A percentile compares a stretch with the other conserved stretches of the same genome.
phyloP scores from a whole-genome alignment of 2,113 vertebrate species.

The Brachyhypopomus occidentalis region DNA sequence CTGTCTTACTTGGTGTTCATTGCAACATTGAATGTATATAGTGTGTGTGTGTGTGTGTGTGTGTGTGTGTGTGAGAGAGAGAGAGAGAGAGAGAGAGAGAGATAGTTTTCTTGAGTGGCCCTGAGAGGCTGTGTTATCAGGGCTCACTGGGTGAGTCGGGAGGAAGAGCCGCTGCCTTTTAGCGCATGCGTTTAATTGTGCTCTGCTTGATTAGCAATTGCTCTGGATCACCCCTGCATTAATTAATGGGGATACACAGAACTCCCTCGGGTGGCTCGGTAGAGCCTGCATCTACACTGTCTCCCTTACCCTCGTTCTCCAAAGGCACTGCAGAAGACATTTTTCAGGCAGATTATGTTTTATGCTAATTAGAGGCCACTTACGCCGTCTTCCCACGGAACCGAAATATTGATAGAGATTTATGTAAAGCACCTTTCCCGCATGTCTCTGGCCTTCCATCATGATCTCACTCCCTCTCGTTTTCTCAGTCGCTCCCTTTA shows the following conservation, averaged over 20 bases:
- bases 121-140: slow-evolving; percentile 24
- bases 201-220: slow-evolving; percentile 31
- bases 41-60: background rate
- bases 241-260: slow-evolving; percentile 17
- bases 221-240: slow-evolving; percentile 8
- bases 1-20: too few species aligned
- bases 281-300: background rate
- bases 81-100: background rate
- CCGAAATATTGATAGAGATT: slow-evolving; percentile 29
- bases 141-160: slow-evolving; percentile 16
- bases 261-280: background rate
- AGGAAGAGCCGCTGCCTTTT: slow-evolving; percentile 8
- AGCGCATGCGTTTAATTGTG: slow-evolving; percentile 16
- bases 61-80: too few species aligned
- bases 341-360: background rate
- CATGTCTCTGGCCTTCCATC: background rate
- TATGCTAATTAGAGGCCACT: slow-evolving; percentile 27
- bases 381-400: background rate
- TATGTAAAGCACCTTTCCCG: slow-evolving; percentile 32
- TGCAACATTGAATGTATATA: background rate
- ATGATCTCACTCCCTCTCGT: background rate
- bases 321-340: background rate
- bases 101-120: background rate
- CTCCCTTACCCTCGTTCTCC: background rate
- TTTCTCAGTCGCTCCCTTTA: background rate